Conservation (phyloP, 2,113 vertebrate species). For the Equus quagga region DNA sequence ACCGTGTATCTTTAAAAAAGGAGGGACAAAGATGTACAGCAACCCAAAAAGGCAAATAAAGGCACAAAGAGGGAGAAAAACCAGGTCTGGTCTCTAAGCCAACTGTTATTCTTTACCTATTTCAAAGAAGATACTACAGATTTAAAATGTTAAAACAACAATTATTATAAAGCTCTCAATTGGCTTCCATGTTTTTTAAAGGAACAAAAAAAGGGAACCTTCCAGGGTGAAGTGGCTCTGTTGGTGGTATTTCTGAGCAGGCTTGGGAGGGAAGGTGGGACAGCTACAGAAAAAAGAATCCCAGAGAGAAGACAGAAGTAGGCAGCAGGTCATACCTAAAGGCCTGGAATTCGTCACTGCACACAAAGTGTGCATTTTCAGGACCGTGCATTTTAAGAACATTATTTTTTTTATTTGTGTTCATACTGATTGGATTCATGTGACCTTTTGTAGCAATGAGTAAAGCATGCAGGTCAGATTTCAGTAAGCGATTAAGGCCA, state of each 20-base stretch:
- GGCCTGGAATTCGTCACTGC: not conserved
- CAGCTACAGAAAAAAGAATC: not conserved
- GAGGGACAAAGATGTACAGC: not conserved
- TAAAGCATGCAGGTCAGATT: constrained; percentile 24
- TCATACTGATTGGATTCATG: constrained; percentile 75
- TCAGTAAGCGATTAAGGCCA: constrained; percentile 44
- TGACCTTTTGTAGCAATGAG: not conserved
- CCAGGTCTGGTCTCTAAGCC: constrained; percentile 26
- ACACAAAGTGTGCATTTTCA: constrained; percentile 58
- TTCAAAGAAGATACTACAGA: constrained; percentile 69
- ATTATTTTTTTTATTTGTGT: constrained; percentile 21
- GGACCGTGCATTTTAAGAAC: constrained; percentile 69
- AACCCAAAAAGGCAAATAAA: not conserved
- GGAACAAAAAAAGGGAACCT: not conserved
- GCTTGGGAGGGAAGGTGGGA: not conserved
- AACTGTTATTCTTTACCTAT: constrained; percentile 73
- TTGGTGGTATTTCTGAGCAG: constrained; percentile 58
- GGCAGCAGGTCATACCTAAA: constrained; percentile 51
- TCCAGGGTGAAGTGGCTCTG: constrained; percentile 11
- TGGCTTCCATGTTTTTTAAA: constrained; percentile 41
- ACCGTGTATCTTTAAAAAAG: not conserved
- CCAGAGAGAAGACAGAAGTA: constrained; percentile 51
- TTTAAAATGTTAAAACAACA: constrained; percentile 73
- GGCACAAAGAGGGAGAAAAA: constrained; percentile 41
- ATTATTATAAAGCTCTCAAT: constrained; percentile 13